phyloP scores from a whole-genome alignment of 2,888 invertebrate genomes.

The Drosophila rubida region DNA sequence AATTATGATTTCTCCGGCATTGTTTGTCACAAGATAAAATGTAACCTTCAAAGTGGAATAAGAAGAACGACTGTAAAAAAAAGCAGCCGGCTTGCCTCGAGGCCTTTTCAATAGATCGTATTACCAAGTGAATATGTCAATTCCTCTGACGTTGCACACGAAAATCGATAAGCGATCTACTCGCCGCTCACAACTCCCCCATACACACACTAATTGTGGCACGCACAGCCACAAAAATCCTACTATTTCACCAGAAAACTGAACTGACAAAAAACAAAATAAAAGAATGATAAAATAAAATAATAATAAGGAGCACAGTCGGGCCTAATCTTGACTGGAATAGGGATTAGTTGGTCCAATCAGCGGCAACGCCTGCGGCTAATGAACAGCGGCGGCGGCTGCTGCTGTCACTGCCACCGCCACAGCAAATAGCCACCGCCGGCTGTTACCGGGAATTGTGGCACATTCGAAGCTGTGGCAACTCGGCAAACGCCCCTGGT shows the following conservation, averaged over 20 bases:
- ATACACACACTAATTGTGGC: conserved; percentile 58
- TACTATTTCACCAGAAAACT: conserved; percentile 58
- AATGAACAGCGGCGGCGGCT: conserved; percentile 62
- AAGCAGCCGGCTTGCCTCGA: conserved; percentile 28
- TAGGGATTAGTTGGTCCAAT: conserved; percentile 78
- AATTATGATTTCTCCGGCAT: conserved; percentile 73
- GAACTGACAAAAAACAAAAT: conserved; percentile 49
- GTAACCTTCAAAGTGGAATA: conserved; percentile 60
- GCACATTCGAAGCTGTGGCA: conserved; percentile 23
- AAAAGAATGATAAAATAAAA: conserved; percentile 22
- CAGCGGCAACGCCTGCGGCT: conserved; percentile 81
- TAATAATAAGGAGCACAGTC: conserved; percentile 34
- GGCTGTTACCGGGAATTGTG: conserved; percentile 56
- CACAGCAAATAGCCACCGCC: conserved; percentile 4
- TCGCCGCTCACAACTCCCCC: conserved; percentile 40
- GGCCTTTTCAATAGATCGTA: conserved; percentile 64
- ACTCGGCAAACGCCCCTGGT: conserved; percentile 54
- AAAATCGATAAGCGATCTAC: conserved; percentile 72
- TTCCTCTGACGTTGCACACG: conserved; percentile 49
- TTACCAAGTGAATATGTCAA: conserved; percentile 79
- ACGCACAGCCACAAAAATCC: conserved; percentile 43
- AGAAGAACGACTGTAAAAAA: conserved; percentile 3
- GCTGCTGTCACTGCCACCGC: neutral
- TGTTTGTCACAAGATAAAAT: conserved; percentile 72
- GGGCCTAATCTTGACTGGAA: conserved; percentile 68